Evolutionary conservation across 2,888 invertebrate species (phyloP), one percentile per base, ranked within the genome.

Genomic region (Drosophila nigricruria): DNA sequence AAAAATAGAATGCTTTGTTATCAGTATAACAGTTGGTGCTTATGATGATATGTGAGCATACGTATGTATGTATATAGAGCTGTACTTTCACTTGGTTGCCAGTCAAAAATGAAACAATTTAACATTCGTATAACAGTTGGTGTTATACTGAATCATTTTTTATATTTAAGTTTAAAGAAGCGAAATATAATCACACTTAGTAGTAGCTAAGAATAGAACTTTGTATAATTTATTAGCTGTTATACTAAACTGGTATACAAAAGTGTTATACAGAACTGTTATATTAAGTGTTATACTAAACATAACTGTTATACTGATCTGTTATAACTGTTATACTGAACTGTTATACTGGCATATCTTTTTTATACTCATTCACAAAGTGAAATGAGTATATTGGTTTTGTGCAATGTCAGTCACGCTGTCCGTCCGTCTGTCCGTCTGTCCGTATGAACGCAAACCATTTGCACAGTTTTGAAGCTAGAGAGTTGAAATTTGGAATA

Each of bases 1-100:
- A 18, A 72, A 71, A 53, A 63, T 64, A 59, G 36, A 34, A 10
- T 25, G 10, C 25, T 63, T 54, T 32, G 20, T 16, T 38, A 49
- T 53, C 36, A 38, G 38, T 53, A 53, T 53, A 53, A 38, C 36
- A 38, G 53, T 38, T n/a, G 27, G 27, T 12, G 36, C 3, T 10
- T 3, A 6, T 49, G 47, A 30, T 12, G 27, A 47, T 27, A 27
- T 12, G n/a, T 18, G 47, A 27, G n/a, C 9, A 9, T 4, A 25
- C 0, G 16, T n/a, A 25, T 45, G 3, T 47, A 23, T 16, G n/a
- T n/a, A 25, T 27, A 9, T 47, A 23, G 9, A 27, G 45, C 5
- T 47, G 27, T 20, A 30, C 49, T 32, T 49, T 49, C 30, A 49
- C 18, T 32, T 20, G 47, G 3, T 16, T 18, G 18, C 12, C 12